Base-by-base conservation (phyloP, 2,888 invertebrate genomes). In the Elgonia sp. region DNA sequence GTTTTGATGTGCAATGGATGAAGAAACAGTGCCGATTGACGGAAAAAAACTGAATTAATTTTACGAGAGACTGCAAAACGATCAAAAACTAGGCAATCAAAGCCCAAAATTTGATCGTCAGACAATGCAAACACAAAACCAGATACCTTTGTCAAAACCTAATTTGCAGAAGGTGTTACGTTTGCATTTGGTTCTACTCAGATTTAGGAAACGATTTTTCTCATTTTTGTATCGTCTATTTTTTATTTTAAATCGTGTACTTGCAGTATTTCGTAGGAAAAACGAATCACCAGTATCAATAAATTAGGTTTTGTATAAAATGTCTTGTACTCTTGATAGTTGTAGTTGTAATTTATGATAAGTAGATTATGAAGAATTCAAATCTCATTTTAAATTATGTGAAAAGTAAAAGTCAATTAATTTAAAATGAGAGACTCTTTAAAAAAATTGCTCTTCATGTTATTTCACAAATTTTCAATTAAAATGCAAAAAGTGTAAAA, bases 11-110 rank as follows among this genome's bases (percentile, higher is more conserved):
- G 76, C 79, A 73, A 73, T 73, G 65, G 40, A 50, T 9, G 53
- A 76, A 50, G 21, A 53, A 18, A 72, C 29, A 79, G n/a, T 16
- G 53, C 65, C 73, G 70, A 75, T 60, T 63, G 12, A 65, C 42
- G 16, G 40, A 46, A 65, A 65, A 42, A 67, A 50, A 10, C 57
- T 65, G 6, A 55, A 73, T 63, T 39, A 6, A 21, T 20, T 46
- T 72, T 57, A n/a, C 50, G 57, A 73, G 57, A 79, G 79, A 72
- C 73, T 72, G 60, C 50, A 40, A 42, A 75, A 50, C 65, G 85
- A 75, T 86, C 73, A 72, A 79, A 79, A 69, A 55, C 46, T 21
- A 84, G 70, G 72, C 84, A 79, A 79, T 84, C 84, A 79, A 84
- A 77, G 84, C 79, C 79, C 79, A 79, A 80, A 63, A n/a, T 12